These are phyloP conservation scores for Chelmon rostratus DNA, from an alignment of 2,797 vertebrate genomes.

Conservation along the genomic window DNA sequence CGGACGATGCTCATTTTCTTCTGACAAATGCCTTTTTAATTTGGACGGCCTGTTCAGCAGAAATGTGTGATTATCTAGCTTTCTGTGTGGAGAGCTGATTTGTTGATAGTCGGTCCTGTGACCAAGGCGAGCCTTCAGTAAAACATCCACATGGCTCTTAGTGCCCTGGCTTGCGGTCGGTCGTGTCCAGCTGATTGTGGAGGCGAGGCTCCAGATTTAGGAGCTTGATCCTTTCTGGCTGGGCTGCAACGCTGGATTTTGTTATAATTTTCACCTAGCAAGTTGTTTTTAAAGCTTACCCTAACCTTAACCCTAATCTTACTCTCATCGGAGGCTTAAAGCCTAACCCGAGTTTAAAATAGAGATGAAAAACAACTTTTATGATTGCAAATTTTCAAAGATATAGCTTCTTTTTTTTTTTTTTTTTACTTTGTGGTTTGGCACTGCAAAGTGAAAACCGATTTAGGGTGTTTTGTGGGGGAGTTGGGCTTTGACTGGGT, in stretches of 20 bases:
- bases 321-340: slow-evolving; percentile 65
- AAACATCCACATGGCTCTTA: slow-evolving; percentile 51
- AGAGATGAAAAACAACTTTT: slow-evolving; percentile 66
- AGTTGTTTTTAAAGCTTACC: slow-evolving; percentile 71
- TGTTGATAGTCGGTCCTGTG: slow-evolving; percentile 47
- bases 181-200: slow-evolving; percentile 68
- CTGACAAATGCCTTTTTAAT: slow-evolving; percentile 70
- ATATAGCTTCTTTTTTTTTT: slow-evolving; percentile 15
- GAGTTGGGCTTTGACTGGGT: slow-evolving; percentile 43
- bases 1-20: slow-evolving; percentile 61
- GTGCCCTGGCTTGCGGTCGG: slow-evolving; percentile 65
- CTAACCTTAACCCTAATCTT: slow-evolving; percentile 73
- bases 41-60: slow-evolving; percentile 61
- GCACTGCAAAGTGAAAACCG: slow-evolving; percentile 52
- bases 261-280: slow-evolving; percentile 73
- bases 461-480: slow-evolving; percentile 66
- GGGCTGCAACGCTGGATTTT: slow-evolving; percentile 55
- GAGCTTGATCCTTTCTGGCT: slow-evolving; percentile 57
- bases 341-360: slow-evolving; percentile 65
- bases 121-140: slow-evolving; percentile 47
- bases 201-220: slow-evolving; percentile 70
- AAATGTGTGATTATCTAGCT: slow-evolving; percentile 66
- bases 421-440: slow-evolving; percentile 59
- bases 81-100: slow-evolving; percentile 51
- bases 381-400: slow-evolving; percentile 65